Evolutionary conservation across 2,113 vertebrate species (phyloP), one percentile per base, ranked within the genome.

Genomic region (Bubo scandiacus): DNA sequence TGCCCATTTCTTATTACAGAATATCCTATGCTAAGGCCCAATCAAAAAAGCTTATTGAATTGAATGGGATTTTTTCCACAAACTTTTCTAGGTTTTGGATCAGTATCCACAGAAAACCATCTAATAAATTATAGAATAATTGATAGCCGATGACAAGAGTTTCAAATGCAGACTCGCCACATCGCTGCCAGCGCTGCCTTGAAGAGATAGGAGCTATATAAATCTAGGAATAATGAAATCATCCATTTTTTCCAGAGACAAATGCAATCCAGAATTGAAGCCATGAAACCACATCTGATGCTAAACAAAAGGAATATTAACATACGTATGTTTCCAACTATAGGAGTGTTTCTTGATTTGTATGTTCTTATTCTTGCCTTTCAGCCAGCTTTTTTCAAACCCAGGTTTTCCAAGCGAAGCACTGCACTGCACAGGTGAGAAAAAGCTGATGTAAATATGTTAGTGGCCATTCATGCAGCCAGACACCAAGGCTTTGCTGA

Each of bases 221-320:
- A 92, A 91, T 91, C 80, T 83, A 92, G 59, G 80, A 92, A 96
- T 95, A 92, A 84, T 92, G n/a, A 92, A 94, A 92, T 95, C 21
- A 94, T 73, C 80, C 27, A 27, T 86, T 95, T 93, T 96, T 96
- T 86, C 95, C 92, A 86, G 67, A 88, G 81, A 58, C 55, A 92
- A 86, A 91, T 70, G 59, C 5, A 70, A 67, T 90, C 88, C 88
- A 91, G 51, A 86, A 81, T 34, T 84, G 88, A 86, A 92, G 59
- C 45, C 1, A 1, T 84, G 88, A 95, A 96, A 88, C 88, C 83
- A 84, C 86, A 90, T 90, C 82, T 97, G 55, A 90, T 47, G 6
- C 43, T 88, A 54, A 54, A 92, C 18, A 52, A 94, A 81, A 22
- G 38, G 32, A 78, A 63, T 66, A 96, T 92, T 86, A 92, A 66